These are phyloP conservation scores for Synodontis membranacea DNA, from an alignment of 2,113 vertebrate genomes.

Conservation along the genomic window DNA sequence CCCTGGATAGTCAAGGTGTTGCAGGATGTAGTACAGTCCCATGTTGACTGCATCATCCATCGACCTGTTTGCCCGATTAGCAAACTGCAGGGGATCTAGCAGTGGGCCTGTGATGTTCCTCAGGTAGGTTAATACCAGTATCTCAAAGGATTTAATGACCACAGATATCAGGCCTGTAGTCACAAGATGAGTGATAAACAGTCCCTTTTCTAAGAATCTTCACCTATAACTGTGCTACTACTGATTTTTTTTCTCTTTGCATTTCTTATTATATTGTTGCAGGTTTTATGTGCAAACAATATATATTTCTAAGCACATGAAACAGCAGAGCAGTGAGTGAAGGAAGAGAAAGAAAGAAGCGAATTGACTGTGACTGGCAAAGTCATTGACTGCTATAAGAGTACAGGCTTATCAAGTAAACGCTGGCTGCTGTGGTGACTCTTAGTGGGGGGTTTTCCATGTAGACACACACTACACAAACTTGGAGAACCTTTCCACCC, in stretches of 20 bases:
- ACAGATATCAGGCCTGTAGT: no score
- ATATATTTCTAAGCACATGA: background rate
- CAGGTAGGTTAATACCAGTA: no score
- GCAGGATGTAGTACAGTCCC: no score
- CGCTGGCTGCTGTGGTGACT: background rate
- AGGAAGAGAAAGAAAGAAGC: conserved; percentile 2
- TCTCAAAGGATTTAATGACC: no score
- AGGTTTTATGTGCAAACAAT: background rate
- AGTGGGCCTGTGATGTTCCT: no score
- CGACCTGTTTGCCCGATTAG: no score
- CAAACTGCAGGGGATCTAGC: no score
- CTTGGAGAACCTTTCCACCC: background rate
- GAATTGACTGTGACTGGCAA: background rate
- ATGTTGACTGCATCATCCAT: no score
- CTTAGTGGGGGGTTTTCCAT: background rate
- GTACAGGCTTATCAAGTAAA: background rate
- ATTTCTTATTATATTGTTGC: background rate
- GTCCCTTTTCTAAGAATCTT: background rate
- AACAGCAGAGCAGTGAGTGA: background rate
- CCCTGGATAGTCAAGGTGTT: no score
- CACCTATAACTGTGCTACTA: background rate
- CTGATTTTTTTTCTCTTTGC: background rate
- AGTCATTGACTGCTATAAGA: background rate
- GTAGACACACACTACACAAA: background rate
- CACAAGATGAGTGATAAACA: conserved; percentile 13